phyloP scores from a whole-genome alignment of 2,888 invertebrate species.

The Apotomis capreana region DNA sequence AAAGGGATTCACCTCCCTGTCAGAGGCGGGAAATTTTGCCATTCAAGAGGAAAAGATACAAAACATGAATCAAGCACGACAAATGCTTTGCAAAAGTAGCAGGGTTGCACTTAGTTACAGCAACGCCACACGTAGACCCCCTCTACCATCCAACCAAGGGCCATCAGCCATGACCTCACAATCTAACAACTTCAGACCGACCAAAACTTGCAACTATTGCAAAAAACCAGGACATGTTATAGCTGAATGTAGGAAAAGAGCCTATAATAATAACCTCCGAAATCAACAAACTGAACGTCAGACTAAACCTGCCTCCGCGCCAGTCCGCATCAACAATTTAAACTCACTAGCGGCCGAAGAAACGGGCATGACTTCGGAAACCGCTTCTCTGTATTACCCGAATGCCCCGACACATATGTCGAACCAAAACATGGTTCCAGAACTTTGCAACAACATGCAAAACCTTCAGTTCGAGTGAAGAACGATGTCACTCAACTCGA shows the following conservation, averaged over 20 bases:
- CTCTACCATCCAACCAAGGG: background rate
- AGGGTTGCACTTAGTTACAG: background rate
- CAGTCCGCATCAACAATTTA: background rate
- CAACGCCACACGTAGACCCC: background rate
- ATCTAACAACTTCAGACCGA: background rate
- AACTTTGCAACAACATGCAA: background rate
- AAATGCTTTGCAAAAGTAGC: slow-evolving; percentile 20
- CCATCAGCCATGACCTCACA: background rate
- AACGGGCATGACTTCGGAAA: background rate
- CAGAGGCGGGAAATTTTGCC: slow-evolving; percentile 47
- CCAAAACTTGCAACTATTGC: background rate
- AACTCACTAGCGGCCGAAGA: background rate
- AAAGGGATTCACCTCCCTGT: slow-evolving; percentile 41
- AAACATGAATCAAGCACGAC: slow-evolving; percentile 45
- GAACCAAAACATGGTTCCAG: background rate
- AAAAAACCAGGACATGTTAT: slow-evolving; percentile 11
- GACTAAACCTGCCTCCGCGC: background rate
- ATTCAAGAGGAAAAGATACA: slow-evolving; percentile 49
- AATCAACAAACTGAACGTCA: background rate
- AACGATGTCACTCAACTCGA: background rate
- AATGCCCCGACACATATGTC: slow-evolving; percentile 1
- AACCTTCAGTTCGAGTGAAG: background rate
- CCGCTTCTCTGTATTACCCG: background rate
- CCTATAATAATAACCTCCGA: background rate
- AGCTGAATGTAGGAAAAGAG: background rate